phyloP scores from a whole-genome alignment of 2,797 vertebrate species.

The Phataginus tricuspis region DNA sequence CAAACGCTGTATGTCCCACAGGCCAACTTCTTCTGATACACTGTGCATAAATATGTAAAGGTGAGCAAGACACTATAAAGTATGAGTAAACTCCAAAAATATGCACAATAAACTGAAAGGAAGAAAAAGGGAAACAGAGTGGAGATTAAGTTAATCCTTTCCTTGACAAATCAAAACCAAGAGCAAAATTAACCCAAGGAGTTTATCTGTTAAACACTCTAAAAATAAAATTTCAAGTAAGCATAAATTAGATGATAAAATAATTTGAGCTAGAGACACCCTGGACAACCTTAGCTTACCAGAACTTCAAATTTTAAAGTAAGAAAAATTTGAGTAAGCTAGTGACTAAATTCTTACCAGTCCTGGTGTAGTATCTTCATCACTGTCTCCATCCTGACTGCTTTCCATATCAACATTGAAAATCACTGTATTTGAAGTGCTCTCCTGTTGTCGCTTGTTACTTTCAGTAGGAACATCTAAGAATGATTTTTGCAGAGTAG shows the following conservation, averaged over 20 bases:
- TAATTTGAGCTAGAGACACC: not conserved
- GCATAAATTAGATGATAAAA: constrained; percentile 15
- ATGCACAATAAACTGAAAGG: not conserved
- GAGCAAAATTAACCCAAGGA: constrained; percentile 15
- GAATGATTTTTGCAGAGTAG: constrained; percentile 27
- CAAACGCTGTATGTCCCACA: not conserved
- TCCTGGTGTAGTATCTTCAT: constrained; percentile 50
- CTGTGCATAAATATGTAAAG: not conserved
- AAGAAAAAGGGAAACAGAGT: not conserved
- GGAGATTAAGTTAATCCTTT: not conserved
- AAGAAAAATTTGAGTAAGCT: constrained; percentile 1
- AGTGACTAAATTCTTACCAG: constrained; percentile 59
- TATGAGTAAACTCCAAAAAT: not conserved
- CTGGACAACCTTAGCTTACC: not conserved
- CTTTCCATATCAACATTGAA: constrained; percentile 33
- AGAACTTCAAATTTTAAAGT: constrained; percentile 46
- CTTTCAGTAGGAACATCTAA: not conserved
- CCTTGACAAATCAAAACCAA: constrained; percentile 7
- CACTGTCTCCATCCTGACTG: constrained; percentile 58
- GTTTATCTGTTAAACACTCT: not conserved
- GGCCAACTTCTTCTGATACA: not conserved
- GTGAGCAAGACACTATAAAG: not conserved
- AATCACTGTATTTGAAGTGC: not conserved
- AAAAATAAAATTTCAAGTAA: constrained; percentile 6
- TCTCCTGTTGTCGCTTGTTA: not conserved